These are phyloP conservation scores for Malurus cyaneus DNA, from an alignment of 2,113 vertebrate species.

Conservation along the genomic window DNA sequence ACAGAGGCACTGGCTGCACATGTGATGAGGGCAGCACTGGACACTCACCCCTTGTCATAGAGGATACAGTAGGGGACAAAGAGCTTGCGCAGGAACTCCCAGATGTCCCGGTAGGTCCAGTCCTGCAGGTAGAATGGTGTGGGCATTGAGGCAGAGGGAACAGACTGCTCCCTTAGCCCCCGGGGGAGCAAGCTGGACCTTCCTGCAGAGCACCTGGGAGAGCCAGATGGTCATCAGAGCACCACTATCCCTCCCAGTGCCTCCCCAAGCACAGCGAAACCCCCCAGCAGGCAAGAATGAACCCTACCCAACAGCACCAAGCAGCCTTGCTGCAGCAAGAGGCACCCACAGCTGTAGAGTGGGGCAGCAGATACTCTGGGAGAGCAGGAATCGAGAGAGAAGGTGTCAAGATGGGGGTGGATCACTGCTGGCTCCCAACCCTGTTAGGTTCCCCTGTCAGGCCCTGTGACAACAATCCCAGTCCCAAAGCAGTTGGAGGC, in stretches of 20 bases:
- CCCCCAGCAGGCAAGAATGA: rapidly evolving
- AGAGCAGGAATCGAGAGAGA: background rate
- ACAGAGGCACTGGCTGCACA: background rate
- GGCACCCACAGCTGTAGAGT: rapidly evolving
- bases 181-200: background rate
- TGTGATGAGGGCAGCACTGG: rapidly evolving
- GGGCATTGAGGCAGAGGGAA: background rate
- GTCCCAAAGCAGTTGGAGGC: background rate
- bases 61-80: slow-evolving; percentile 93
- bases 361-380: background rate
- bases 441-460: rapidly evolving
- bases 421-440: background rate
- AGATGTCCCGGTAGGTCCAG: slow-evolving; percentile 96
- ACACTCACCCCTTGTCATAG: slow-evolving; percentile 91
- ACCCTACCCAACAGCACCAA: background rate
- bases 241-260: rapidly evolving
- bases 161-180: background rate
- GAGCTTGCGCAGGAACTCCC: slow-evolving; percentile 89
- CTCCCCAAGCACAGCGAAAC: background rate
- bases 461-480: background rate
- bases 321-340: background rate
- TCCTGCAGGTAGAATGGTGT: slow-evolving; percentile 73
- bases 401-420: background rate
- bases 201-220: background rate
- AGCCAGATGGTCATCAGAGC: background rate